phyloP scores from a whole-genome alignment of 2,888 invertebrate species.

The Lamellibrachia satsuma region DNA sequence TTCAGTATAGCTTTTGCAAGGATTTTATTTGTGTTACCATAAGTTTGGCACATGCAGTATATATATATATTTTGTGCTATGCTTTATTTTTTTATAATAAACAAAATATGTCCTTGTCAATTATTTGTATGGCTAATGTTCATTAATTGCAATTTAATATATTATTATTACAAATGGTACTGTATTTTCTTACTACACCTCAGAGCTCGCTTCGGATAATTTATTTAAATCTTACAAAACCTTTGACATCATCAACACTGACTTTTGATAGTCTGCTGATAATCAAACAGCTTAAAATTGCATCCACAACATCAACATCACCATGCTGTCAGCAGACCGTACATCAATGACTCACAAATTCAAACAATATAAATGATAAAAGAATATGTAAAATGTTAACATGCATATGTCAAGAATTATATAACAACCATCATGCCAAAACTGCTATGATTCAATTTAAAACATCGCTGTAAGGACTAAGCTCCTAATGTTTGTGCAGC shows the following conservation, averaged over 20 bases:
- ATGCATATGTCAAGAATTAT: background rate
- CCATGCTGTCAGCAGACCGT: background rate
- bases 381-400: background rate
- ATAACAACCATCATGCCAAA: background rate
- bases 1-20: background rate
- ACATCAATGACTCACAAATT: background rate
- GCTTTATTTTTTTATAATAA: background rate
- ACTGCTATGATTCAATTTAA: background rate
- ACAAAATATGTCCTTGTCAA: background rate
- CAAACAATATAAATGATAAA: background rate
- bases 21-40: background rate
- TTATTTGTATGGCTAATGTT: background rate
- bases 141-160: background rate
- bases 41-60: background rate
- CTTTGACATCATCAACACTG: background rate
- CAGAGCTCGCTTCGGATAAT: background rate
- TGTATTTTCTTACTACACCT: background rate
- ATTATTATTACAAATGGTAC: background rate
- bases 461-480: background rate
- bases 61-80: background rate
- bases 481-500: background rate
- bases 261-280: background rate
- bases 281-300: background rate
- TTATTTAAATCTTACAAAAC: background rate
- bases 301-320: background rate